These are phyloP conservation scores for Tenualosa thibaudeaui DNA, from an alignment of 2,797 vertebrate genomes.

Conservation along the genomic window DNA sequence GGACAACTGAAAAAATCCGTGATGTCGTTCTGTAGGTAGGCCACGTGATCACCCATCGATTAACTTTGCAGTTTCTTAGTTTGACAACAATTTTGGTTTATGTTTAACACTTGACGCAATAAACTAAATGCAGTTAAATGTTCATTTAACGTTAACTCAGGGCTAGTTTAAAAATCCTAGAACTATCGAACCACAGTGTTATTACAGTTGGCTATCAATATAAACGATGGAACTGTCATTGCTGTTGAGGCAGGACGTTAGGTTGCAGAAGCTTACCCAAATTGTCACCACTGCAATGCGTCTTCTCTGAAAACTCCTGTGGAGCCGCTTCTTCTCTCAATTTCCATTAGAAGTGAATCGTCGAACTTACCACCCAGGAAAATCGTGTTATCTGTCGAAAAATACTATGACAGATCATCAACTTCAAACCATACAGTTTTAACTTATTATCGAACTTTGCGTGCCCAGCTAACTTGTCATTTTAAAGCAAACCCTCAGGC, in stretches of 20 bases:
- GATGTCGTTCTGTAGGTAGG: neutral
- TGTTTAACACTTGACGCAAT: neutral
- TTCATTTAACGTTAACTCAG: neutral
- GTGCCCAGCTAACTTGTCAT: neutral
- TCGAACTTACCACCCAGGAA: neutral
- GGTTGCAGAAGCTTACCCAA: neutral
- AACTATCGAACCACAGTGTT: too few relatives aligned
- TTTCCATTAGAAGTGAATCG: constrained; percentile 5
- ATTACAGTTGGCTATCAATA: too few relatives aligned
- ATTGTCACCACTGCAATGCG: neutral
- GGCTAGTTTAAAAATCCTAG: too few relatives aligned
- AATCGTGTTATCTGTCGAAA: neutral
- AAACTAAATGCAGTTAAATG: neutral
- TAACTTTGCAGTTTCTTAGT: neutral
- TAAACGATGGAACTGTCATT: neutral
- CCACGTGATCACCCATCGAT: neutral
- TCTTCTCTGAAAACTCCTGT: neutral
- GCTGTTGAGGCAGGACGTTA: neutral
- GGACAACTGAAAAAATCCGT: neutral
- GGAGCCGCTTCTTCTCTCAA: neutral
- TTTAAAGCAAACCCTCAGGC: constrained; percentile 4
- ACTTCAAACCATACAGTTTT: neutral
- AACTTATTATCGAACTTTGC: neutral
- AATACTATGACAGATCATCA: neutral
- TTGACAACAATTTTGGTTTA: neutral